Evolutionary conservation across 2,888 invertebrate species (phyloP).

Genomic region (Andrena minutula): DNA sequence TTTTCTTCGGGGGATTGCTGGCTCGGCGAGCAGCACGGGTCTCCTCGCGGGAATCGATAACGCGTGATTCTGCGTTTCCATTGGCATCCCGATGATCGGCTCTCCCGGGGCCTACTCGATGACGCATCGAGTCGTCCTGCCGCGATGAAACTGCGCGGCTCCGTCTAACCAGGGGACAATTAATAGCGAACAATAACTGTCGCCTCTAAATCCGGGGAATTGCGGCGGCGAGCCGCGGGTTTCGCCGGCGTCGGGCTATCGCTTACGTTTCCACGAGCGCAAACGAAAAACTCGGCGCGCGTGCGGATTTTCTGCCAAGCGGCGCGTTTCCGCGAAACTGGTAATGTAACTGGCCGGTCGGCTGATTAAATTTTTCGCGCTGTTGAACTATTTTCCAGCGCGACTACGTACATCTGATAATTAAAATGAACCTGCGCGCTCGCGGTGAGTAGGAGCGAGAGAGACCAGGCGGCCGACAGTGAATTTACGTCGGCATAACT

Average conservation of each 20-base stretch:
- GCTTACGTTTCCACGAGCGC: too few relatives aligned
- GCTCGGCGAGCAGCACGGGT: conserved; percentile 27
- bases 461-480: not conserved
- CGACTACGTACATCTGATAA: not conserved
- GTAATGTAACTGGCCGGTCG: too few relatives aligned
- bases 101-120: conserved; percentile 22
- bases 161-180: conserved; percentile 13
- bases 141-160: conserved; percentile 9
- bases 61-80: conserved; percentile 49
- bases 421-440: not conserved
- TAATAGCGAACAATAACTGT: not conserved
- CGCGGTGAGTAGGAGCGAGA: not conserved
- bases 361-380: not conserved
- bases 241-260: not conserved
- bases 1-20: conserved; percentile 22
- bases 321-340: too few relatives aligned
- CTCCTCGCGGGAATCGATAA: conserved; percentile 46
- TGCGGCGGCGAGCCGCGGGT: not conserved
- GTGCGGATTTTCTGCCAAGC: too few relatives aligned
- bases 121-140: conserved; percentile 46
- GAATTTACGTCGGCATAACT: conserved; percentile 11
- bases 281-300: too few relatives aligned
- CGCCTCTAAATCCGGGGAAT: not conserved
- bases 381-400: not conserved
- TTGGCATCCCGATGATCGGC: conserved; percentile 28